Evolutionary conservation across 2,113 vertebrate species (phyloP).

Genomic region (Martes martes): DNA sequence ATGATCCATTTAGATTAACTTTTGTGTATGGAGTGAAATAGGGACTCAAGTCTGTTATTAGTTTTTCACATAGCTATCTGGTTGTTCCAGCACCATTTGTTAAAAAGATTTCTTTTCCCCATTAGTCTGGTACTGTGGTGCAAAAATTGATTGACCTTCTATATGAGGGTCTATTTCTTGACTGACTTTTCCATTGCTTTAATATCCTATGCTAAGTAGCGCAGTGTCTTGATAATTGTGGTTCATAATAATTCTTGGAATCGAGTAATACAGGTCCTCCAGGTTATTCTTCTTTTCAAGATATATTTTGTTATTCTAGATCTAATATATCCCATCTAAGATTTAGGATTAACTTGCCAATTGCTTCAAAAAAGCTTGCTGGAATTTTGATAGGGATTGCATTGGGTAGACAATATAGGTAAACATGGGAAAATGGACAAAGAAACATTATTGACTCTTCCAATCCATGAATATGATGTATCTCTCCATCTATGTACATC

Average conservation of each 20-base stretch:
- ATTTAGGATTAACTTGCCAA: slow-evolving; percentile 14
- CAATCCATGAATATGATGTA: neutral
- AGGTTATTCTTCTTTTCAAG: neutral
- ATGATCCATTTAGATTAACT: neutral
- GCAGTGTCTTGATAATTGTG: neutral
- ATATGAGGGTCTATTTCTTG: neutral
- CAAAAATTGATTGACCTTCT: neutral
- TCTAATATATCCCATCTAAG: neutral
- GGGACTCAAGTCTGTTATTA: neutral
- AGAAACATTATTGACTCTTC: neutral
- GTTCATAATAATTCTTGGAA: neutral
- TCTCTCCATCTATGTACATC: neutral
- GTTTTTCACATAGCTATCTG: neutral
- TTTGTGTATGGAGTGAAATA: neutral
- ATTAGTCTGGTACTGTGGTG: neutral
- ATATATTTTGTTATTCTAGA: neutral
- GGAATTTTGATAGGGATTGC: neutral
- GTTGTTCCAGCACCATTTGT: neutral
- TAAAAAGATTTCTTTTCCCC: neutral
- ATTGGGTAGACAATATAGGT: neutral
- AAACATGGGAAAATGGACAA: neutral
- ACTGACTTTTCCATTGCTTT: neutral
- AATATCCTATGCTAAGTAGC: neutral
- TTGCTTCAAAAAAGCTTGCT: neutral
- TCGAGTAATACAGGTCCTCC: neutral